Base-by-base conservation (phyloP, 1,140 invertebrate species). In the Hycleus cichorii region DNA sequence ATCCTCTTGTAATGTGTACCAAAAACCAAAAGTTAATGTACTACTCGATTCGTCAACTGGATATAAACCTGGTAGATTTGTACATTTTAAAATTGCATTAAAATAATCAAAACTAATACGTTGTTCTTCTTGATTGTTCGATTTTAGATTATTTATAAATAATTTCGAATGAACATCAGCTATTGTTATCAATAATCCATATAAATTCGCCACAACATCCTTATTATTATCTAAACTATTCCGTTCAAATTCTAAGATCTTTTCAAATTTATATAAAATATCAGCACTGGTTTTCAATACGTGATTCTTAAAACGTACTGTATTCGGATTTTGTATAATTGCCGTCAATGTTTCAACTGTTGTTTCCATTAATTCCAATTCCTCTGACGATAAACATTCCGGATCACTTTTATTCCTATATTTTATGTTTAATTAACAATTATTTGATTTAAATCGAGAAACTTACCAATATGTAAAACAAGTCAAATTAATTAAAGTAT, bases 1-100 rank as follows among this genome's bases (percentile, higher is more conserved):
- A 59, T 87, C 82, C 64, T 90, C 88, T 78, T 95, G 92, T 38
- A 96, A 75, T 46, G 87, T 85, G 71, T 90, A 95, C 93, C 93
- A 97, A 73, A 95, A 92, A 1, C 87, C 86, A 74, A 95, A 88
- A 0, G 91, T 83, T 60, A 93, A 78, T 46, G 86, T 87, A 69
- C 90, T 93, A 49, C 85, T 83, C 0, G 81, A 86, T 75, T 95
- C 93, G 68, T 95, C 87, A 2, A 86, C 79, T 0, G 91, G 91
- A 77, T 90, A 94, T 54, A 87, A 80, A 0, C 91, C 90, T 10
- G 88, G 85, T 55, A 89, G 81, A 54, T 83, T 83, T 10, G 88
- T 88, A 69, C 90, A 93, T 48, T 84, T 78, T 32, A 95, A 63
- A 52, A 81, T 76, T 46, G 76, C 77, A 55, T 75, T 71, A 4